Evolutionary conservation across 2,797 vertebrate species (phyloP).

Genomic region (Liasis olivaceus): DNA sequence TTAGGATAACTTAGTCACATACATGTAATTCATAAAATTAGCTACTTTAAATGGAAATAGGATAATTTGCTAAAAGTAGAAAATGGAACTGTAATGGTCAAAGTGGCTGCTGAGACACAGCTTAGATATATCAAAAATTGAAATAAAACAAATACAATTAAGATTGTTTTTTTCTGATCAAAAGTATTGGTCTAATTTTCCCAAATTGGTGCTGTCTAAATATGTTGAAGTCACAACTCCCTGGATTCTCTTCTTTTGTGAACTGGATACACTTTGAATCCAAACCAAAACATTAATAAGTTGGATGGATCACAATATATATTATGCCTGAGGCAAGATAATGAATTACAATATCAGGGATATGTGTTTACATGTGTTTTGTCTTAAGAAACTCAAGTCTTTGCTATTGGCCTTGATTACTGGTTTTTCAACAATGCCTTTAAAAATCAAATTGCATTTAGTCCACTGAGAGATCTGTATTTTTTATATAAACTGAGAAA

Average conservation of each 20-base stretch:
- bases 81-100: too few relatives aligned
- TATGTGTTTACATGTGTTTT: background rate
- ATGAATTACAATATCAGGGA: background rate
- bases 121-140: background rate
- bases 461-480: slow-evolving; percentile 23
- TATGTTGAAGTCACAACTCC: background rate
- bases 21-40: background rate
- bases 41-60: background rate
- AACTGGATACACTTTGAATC: background rate
- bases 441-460: background rate
- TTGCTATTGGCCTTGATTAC: slow-evolving; percentile 2
- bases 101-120: background rate
- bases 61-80: background rate
- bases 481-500: slow-evolving; percentile 19
- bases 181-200: background rate
- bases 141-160: background rate
- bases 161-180: background rate
- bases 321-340: slow-evolving; percentile 9
- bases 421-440: background rate
- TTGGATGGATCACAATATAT: background rate
- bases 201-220: background rate
- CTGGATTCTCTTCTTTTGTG: background rate
- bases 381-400: background rate
- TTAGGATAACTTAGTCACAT: background rate
- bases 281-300: background rate